phyloP scores from a whole-genome alignment of 2,797 vertebrate species.

The Uromys caudimaculatus region DNA sequence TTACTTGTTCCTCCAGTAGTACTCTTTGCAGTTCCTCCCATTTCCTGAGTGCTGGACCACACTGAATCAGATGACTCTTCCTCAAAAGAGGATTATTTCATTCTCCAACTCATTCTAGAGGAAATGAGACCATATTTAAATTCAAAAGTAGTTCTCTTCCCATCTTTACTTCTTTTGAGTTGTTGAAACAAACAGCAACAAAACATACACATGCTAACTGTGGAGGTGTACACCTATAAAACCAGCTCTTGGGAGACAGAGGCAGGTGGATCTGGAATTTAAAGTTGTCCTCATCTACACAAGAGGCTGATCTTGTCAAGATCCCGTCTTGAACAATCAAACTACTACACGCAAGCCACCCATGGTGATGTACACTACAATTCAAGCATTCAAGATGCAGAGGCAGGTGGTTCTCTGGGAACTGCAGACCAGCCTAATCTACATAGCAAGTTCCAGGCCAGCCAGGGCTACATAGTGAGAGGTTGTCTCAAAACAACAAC shows the following conservation, averaged over 20 bases:
- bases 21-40: neutral
- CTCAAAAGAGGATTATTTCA: conserved; percentile 28
- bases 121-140: conserved; percentile 18
- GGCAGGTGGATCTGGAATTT: no score
- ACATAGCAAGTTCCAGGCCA: neutral
- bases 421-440: neutral
- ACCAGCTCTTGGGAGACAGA: no score
- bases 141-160: neutral
- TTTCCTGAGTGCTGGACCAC: neutral
- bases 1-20: neutral
- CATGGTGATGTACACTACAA: no score
- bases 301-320: no score
- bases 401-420: no score
- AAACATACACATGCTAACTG: no score
- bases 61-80: conserved; percentile 19
- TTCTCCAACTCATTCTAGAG: conserved; percentile 10
- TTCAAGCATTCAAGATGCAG: no score
- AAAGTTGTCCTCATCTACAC: no score
- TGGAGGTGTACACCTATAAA: no score
- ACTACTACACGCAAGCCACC: no score
- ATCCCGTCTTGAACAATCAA: no score
- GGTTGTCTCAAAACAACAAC: neutral
- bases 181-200: no score
- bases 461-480: neutral
- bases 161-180: neutral